Evolutionary conservation across 2,888 invertebrate species (phyloP).

Genomic region (Philonicus albiceps): DNA sequence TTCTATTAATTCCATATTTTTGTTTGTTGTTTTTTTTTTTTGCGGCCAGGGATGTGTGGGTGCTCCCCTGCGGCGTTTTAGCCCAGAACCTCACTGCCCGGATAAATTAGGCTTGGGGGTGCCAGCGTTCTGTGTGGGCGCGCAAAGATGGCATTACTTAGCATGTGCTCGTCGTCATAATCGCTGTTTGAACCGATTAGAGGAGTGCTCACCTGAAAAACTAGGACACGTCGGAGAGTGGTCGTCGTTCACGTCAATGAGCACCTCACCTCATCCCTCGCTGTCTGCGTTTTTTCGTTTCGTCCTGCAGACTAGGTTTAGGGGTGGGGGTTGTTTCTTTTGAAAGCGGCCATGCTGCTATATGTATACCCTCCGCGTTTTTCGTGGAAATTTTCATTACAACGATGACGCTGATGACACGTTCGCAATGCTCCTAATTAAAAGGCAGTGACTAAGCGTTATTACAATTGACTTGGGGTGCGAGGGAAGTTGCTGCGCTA

Average conservation of each 20-base stretch:
- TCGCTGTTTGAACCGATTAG: background rate
- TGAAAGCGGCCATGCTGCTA: background rate
- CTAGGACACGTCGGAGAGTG: conserved; percentile 3
- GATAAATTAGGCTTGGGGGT: background rate
- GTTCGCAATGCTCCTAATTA: background rate
- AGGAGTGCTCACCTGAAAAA: background rate
- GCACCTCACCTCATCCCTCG: background rate
- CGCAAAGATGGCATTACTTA: conserved; percentile 1
- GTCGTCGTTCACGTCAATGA: background rate
- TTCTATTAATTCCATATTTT: background rate
- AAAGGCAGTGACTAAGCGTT: background rate
- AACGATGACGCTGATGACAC: background rate
- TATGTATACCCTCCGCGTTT: background rate
- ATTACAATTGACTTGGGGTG: background rate
- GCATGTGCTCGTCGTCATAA: conserved; percentile 9
- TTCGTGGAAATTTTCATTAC: background rate
- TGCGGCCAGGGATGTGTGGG: background rate
- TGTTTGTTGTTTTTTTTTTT: background rate
- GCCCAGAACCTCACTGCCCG: background rate
- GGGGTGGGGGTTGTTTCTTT: background rate
- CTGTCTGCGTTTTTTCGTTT: background rate
- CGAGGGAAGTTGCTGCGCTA: background rate
- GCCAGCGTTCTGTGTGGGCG: background rate
- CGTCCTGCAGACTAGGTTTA: background rate
- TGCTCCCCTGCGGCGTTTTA: background rate